Conservation (phyloP, 2,797 vertebrate species). For the Characodon lateralis region DNA sequence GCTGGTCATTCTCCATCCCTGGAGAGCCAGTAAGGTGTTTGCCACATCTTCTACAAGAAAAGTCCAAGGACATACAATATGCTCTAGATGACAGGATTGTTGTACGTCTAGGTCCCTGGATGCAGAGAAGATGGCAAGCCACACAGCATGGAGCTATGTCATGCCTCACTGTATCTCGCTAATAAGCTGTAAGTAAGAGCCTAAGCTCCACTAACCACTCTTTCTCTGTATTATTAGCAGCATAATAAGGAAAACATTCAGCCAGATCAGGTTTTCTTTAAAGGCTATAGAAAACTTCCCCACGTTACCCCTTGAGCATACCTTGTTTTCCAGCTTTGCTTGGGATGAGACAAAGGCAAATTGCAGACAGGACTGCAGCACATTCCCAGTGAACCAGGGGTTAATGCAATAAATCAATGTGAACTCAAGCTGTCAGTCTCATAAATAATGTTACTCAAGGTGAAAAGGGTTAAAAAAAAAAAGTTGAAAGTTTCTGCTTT, state of each 20-base stretch:
- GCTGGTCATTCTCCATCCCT: constrained; percentile 65
- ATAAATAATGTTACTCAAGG: constrained; percentile 17
- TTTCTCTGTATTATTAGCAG: constrained; percentile 40
- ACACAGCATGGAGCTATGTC: constrained; percentile 69
- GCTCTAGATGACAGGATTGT: constrained; percentile 69
- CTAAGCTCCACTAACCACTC: constrained; percentile 38
- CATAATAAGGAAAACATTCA: constrained; percentile 73
- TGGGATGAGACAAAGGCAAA: constrained; percentile 40
- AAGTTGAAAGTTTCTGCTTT: constrained; percentile 4
- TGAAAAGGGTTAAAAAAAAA: background rate
- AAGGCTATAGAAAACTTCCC: constrained; percentile 39
- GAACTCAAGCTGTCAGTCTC: constrained; percentile 27
- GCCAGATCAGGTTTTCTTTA: constrained; percentile 55
- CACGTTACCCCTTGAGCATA: constrained; percentile 27
- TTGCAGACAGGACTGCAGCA: constrained; percentile 32
- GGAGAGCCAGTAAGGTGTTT: constrained; percentile 62
- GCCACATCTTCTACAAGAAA: constrained; percentile 59
- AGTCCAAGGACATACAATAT: constrained; percentile 66
- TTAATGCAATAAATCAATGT: constrained; percentile 40
- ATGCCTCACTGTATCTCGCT: constrained; percentile 72
- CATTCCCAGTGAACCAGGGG: constrained; percentile 52
- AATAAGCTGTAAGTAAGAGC: constrained; percentile 82
- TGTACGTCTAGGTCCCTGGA: constrained; percentile 64
- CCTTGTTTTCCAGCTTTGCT: constrained; percentile 44
- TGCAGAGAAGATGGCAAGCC: constrained; percentile 51